Percentiles rank a stretch among this genome's conserved stretches.
Evolutionary conservation across 2,797 vertebrate species (phyloP).

Genomic region (Phrynocephalus guinanensis): DNA sequence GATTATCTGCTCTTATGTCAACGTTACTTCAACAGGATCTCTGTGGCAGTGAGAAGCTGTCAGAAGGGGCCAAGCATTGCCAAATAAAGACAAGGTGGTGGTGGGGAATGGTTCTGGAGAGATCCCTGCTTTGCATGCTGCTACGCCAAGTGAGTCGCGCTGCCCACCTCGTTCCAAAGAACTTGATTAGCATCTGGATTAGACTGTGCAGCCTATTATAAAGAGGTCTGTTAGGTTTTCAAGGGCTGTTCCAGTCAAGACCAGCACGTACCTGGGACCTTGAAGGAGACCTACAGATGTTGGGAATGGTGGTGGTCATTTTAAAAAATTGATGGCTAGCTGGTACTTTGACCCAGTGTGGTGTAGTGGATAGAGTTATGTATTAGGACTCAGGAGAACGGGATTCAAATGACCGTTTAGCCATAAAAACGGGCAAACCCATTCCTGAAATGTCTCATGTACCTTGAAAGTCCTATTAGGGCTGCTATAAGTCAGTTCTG

Average conservation of each 20-base stretch:
- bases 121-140: not conserved
- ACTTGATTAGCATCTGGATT: not conserved
- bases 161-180: not conserved
- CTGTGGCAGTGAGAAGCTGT: constrained; percentile 18
- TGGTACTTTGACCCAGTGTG: too few species aligned
- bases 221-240: not conserved
- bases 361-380: too few species aligned
- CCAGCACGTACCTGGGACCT: not conserved
- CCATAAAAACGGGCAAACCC: too few species aligned
- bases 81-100: not conserved
- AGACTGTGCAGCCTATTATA: not conserved
- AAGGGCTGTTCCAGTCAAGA: not conserved
- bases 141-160: not conserved
- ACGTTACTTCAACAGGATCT: constrained; percentile 36
- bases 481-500: too few species aligned
- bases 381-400: too few species aligned
- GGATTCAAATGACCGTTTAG: too few species aligned
- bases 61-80: constrained; percentile 5
- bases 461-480: too few species aligned
- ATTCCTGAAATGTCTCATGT: too few species aligned
- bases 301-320: not conserved
- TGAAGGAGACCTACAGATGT: not conserved
- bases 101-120: not conserved
- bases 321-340: not conserved
- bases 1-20: constrained; percentile 50